Conservation (phyloP, 2,888 invertebrate species). For the Pristionchus entomophagus region DNA sequence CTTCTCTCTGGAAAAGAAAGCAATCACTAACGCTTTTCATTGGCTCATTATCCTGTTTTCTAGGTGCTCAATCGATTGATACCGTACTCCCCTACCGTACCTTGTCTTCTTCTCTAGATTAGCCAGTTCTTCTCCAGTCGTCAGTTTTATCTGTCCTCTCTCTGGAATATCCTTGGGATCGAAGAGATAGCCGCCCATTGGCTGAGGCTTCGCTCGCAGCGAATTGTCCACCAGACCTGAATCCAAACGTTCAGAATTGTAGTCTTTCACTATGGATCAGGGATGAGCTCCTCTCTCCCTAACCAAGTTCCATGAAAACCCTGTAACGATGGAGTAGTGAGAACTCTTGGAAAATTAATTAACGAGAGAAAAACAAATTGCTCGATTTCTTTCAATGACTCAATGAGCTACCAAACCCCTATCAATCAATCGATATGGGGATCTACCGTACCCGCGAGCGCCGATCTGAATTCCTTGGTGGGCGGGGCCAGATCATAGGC, state of each 20-base stretch:
- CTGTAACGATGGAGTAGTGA: too few species aligned
- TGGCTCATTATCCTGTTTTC: background rate
- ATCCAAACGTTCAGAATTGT: background rate
- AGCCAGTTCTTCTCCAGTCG: background rate
- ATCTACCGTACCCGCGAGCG: background rate
- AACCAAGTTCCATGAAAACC: too few species aligned
- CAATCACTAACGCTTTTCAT: background rate
- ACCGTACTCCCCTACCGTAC: conserved; percentile 1
- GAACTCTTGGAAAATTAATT: too few species aligned
- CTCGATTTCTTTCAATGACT: too few species aligned
- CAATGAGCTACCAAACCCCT: too few species aligned
- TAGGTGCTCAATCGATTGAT: too few species aligned
- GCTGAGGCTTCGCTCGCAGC: background rate
- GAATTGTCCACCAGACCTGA: conserved; percentile 44
- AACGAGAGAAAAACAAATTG: too few species aligned
- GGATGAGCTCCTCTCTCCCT: too few species aligned
- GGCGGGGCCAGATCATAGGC: background rate
- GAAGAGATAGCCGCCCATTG: background rate
- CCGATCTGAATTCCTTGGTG: background rate
- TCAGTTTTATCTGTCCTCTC: background rate
- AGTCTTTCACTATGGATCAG: too few species aligned
- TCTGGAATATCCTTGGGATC: background rate
- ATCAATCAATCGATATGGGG: too few species aligned
- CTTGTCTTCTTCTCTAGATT: conserved; percentile 20
- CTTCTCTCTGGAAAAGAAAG: background rate